phyloP scores from a whole-genome alignment of 2,797 vertebrate genomes.

The Rhynchonycteris naso region DNA sequence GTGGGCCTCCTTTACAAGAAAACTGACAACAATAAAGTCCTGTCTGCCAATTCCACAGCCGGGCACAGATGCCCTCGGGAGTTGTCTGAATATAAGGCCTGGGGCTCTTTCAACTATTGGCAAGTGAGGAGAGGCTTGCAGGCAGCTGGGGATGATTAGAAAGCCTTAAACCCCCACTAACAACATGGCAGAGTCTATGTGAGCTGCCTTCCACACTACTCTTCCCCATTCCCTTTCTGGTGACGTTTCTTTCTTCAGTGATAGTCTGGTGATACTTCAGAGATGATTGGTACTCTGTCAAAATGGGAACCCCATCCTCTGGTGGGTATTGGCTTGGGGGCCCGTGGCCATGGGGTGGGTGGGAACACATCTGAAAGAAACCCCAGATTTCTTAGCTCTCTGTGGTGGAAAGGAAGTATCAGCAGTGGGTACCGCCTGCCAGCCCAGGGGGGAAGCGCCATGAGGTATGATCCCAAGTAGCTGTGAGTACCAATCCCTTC shows the following conservation, averaged over 20 bases:
- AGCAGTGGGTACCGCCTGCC: neutral
- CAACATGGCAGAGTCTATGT: neutral
- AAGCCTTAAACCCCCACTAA: neutral
- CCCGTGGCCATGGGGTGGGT: neutral
- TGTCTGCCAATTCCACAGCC: neutral
- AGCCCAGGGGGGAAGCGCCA: neutral
- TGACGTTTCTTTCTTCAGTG: conserved; percentile 22
- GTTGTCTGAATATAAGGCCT: neutral
- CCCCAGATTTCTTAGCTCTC: neutral
- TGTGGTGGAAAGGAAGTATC: neutral
- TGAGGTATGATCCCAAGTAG: neutral
- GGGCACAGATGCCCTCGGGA: neutral
- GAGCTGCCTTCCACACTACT: neutral
- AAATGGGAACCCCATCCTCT: neutral
- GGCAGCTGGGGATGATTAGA: neutral
- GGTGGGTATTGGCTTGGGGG: neutral
- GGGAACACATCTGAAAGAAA: conserved; percentile 8
- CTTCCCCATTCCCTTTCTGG: neutral
- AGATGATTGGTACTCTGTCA: neutral
- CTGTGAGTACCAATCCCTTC: neutral
- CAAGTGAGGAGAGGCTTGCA: neutral
- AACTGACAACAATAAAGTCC: neutral
- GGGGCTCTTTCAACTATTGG: neutral
- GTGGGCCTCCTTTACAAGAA: conserved; percentile 1
- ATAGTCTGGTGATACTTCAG: neutral